Base-by-base conservation (phyloP, 2,888 invertebrate genomes). In the Lepetodrilus schrolli region DNA sequence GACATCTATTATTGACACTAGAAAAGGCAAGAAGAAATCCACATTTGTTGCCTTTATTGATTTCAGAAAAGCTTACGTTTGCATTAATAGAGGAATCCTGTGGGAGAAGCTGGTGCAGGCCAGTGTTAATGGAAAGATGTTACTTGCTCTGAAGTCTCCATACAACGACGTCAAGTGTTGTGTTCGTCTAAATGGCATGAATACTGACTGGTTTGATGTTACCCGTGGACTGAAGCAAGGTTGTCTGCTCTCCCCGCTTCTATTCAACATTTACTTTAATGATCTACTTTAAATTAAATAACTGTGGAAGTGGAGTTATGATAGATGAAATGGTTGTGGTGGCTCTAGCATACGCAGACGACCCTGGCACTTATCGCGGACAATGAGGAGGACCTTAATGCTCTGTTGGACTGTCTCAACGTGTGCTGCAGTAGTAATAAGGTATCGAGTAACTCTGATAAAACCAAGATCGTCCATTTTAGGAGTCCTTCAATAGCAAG, bases 401-500 rank as follows among this genome's bases (percentile, higher is more conserved):
- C 13, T 5, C 13, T 66, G 38, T 38, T 66, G 4, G 20, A 20
- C n/a, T 38, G 38, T 21, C 21, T 43, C 10, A 38, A 65, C 2
- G 30, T 7, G 20, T 69, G 69, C 30, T 69, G 48, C 48, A 37
- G n/a, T 2, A 69, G n/a, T 7, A 34, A 48, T 4, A 13, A 23
- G 21, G 48, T 69, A 34, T 26, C 7, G 3, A 7, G 26, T 2
- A 48, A 69, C 10, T 26, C 13, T 2, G 34, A 7, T 5, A 69
- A 69, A 36, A 47, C 17, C 10, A 69, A 69, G 30, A 26, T 69
- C 10, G 49, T 69, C 7, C 69, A 69, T 48, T 47, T 48, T 30
- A n/a, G 48, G 21, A 23, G 34, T 5, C n/a, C 47, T 30, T 43
- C 47, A 13, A 50, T 17, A 50, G 34, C 30, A 30, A 36, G 17